Percentiles rank a stretch among this genome's conserved stretches.
Evolutionary conservation across 1,140 invertebrate genomes (phyloP).

Genomic region (Papilio xuthus): DNA sequence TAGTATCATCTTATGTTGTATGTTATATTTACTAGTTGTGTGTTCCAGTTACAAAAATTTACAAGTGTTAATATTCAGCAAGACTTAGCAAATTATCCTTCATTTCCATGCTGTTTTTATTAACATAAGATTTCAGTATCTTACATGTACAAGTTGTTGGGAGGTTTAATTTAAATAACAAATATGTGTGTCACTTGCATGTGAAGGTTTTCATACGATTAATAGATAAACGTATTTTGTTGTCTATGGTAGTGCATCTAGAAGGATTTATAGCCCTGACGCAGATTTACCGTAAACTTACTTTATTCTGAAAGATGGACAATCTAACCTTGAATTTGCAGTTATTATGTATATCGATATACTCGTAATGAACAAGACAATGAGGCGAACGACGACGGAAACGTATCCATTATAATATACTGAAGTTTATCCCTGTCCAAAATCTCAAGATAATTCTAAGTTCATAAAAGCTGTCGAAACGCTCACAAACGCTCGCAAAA

Average conservation of each 20-base stretch:
- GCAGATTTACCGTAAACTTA: neutral
- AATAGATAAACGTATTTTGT: neutral
- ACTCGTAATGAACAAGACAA: too few species aligned
- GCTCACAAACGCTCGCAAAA: too few species aligned
- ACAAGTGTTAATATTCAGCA: neutral
- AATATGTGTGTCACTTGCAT: conserved; percentile 19
- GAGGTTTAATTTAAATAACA: conserved; percentile 15
- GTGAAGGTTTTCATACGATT: conserved; percentile 24
- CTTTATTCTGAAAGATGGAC: neutral
- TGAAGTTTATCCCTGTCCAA: too few species aligned
- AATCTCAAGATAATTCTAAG: too few species aligned
- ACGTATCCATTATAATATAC: too few species aligned
- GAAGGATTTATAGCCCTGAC: neutral
- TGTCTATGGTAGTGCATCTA: neutral
- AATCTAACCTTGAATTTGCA: too few species aligned
- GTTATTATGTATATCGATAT: too few species aligned
- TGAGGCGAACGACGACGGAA: too few species aligned
- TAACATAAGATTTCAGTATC: conserved; percentile 4
- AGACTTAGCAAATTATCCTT: neutral
- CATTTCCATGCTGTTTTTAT: conserved; percentile 13
- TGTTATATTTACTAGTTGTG: neutral
- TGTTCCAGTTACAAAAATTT: neutral
- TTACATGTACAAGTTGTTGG: neutral
- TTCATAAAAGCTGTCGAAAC: too few species aligned
- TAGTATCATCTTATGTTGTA: neutral